Evolutionary conservation across 2,113 vertebrate genomes (phyloP), one percentile per base, ranked within the genome.

Genomic region (Maccullochella peelii): DNA sequence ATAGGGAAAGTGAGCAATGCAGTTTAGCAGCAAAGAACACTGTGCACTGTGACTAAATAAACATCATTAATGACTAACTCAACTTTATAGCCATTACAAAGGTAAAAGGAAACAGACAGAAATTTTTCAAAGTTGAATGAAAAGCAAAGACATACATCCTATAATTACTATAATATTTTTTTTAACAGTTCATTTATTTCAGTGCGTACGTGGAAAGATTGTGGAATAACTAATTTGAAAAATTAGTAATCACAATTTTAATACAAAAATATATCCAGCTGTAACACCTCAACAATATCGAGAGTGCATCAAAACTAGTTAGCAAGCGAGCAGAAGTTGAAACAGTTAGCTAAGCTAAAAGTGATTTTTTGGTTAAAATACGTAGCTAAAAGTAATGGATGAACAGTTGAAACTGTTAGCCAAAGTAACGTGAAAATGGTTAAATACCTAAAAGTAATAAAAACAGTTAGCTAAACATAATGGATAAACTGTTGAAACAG

Each of bases 1-100:
- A 12, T 18, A 66, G 90, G 91, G 89, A 93, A 91, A 86, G 73
- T 91, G 91, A 92, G 82, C 79, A 74, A 91, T 78, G 59, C 21
- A 73, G 69, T 61, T 71, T 38, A 59, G n/a, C 18, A 20, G 30
- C 54, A 52, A 47, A 65, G 55, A 71, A 47, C 79, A 79, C 12
- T 8, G 23, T n/a, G 59, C 16, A 25, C 61, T 52, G 23, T 83
- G 86, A 93, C 79, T 79, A 89, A 89, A 47, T 49, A 15, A 74
- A 54, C 61, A 58, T 47, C 44, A 70, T 50, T 73, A 23, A 61
- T 84, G 76, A 89, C 72, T 73, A 76, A 90, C 30, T 38, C 42
- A 5, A 47, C 1, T 52, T n/a, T 67, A 50, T 30, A 80, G 40
- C 8, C 40, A 27, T 16, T 25, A 23, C 5, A 1, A 21, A 30